Percentiles rank a stretch among this genome's conserved stretches.
phyloP scores from a whole-genome alignment of 2,888 invertebrate species.

The Nephrotoma appendiculata region DNA sequence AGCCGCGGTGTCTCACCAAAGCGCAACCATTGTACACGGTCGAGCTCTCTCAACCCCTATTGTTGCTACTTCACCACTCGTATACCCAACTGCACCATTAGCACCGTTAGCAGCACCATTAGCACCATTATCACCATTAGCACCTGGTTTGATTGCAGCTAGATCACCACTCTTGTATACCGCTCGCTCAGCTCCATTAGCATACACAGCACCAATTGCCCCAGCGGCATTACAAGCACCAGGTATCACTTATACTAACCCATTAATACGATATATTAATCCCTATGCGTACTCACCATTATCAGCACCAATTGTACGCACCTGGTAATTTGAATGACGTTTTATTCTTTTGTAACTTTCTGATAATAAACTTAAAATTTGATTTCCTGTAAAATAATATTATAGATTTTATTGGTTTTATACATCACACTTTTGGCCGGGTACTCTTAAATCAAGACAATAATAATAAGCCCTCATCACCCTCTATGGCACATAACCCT shows the following conservation, averaged over 20 bases:
- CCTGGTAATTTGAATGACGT: neutral
- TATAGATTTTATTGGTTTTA: no score
- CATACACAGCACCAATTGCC: constrained; percentile 11
- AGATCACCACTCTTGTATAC: neutral
- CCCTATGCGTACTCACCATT: neutral
- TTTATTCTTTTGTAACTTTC: neutral
- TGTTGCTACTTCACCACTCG: constrained; percentile 7
- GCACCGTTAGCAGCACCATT: neutral
- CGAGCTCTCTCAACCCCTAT: constrained; percentile 22
- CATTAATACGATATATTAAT: neutral
- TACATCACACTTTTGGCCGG: no score
- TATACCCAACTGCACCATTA: neutral
- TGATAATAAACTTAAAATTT: neutral
- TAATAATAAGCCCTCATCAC: no score
- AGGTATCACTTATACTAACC: neutral
- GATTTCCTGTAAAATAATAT: neutral
- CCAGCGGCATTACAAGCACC: constrained; percentile 5
- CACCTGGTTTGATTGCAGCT: constrained; percentile 3
- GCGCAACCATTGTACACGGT: constrained; percentile 35
- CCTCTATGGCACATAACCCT: no score
- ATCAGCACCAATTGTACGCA: neutral
- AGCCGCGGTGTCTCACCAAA: constrained; percentile 17
- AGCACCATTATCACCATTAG: neutral
- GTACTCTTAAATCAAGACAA: no score
- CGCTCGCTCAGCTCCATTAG: constrained; percentile 5